phyloP scores from a whole-genome alignment of 2,888 invertebrate species.

The Agonopterix arenella region DNA sequence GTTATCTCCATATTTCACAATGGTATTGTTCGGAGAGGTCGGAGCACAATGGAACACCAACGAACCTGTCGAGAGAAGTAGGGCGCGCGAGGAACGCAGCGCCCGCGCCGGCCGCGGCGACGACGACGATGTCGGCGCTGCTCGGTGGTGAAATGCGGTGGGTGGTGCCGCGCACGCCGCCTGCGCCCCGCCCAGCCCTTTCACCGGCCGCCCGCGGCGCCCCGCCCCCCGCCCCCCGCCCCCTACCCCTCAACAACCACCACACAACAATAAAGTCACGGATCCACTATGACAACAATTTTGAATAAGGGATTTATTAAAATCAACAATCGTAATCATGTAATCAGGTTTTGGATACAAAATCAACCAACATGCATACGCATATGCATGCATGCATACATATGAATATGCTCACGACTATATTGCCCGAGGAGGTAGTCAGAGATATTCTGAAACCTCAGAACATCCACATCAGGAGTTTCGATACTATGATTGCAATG shows the following conservation, averaged over 20 bases:
- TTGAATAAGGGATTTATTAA: too few relatives aligned
- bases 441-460: too few relatives aligned
- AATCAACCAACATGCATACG: too few relatives aligned
- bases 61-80: constrained; percentile 65
- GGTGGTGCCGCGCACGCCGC: constrained; percentile 64
- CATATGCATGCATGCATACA: too few relatives aligned
- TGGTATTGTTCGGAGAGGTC: constrained; percentile 59
- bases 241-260: constrained; percentile 53
- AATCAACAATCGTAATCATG: too few relatives aligned
- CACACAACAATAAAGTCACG: constrained; percentile 1
- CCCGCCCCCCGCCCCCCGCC: constrained; percentile 44
- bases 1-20: constrained; percentile 68
- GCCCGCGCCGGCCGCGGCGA: constrained; percentile 24
- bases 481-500: too few relatives aligned
- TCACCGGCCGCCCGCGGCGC: constrained; percentile 67
- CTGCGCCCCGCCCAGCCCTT: constrained; percentile 66
- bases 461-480: too few relatives aligned
- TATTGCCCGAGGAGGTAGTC: too few relatives aligned
- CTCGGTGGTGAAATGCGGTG: constrained; percentile 68
- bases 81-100: constrained; percentile 49
- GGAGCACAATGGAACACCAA: constrained; percentile 70
- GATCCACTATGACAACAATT: constrained; percentile 1
- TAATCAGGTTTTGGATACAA: too few relatives aligned
- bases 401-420: too few relatives aligned
- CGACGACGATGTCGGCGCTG: constrained; percentile 15